Evolutionary conservation across 2,888 invertebrate genomes (phyloP).

Genomic region (Syrphus vitripennis): DNA sequence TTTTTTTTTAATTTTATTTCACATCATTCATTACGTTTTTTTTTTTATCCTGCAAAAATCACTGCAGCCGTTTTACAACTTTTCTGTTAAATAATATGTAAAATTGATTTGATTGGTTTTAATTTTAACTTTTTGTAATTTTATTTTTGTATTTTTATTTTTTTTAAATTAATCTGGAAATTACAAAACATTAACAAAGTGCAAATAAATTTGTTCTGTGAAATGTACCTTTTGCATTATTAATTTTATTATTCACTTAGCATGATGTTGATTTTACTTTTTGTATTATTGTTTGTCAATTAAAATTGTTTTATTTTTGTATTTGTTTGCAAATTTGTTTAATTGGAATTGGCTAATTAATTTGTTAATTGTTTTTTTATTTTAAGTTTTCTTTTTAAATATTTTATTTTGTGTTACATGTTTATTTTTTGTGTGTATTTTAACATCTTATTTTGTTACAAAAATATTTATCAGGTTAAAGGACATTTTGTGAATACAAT

Average conservation of each 20-base stretch:
- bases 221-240: slow-evolving; percentile 10
- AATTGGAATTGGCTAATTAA: slow-evolving; percentile 72
- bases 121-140: slow-evolving; percentile 38
- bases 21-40: not conserved
- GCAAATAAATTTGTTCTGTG: not conserved
- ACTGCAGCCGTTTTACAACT: slow-evolving; percentile 25
- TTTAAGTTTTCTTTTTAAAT: slow-evolving; percentile 54
- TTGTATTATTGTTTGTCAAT: slow-evolving; percentile 44
- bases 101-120: slow-evolving; percentile 49
- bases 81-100: slow-evolving; percentile 52
- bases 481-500: not conserved
- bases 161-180: slow-evolving; percentile 21
- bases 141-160: slow-evolving; percentile 17
- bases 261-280: slow-evolving; percentile 55
- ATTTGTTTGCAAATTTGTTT: slow-evolving; percentile 15
- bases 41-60: not conserved
- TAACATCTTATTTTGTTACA: slow-evolving; percentile 18
- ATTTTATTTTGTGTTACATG: slow-evolving; percentile 21
- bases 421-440: slow-evolving; percentile 33
- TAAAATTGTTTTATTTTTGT: not conserved
- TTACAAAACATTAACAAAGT: slow-evolving; percentile 1
- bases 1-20: not conserved
- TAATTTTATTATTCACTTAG: not conserved
- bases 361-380: slow-evolving; percentile 66
- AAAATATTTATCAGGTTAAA: not conserved